Percentiles rank a stretch among this genome's conserved stretches.
Conservation (phyloP, 2,113 vertebrate species). For the Gavia stellata region DNA sequence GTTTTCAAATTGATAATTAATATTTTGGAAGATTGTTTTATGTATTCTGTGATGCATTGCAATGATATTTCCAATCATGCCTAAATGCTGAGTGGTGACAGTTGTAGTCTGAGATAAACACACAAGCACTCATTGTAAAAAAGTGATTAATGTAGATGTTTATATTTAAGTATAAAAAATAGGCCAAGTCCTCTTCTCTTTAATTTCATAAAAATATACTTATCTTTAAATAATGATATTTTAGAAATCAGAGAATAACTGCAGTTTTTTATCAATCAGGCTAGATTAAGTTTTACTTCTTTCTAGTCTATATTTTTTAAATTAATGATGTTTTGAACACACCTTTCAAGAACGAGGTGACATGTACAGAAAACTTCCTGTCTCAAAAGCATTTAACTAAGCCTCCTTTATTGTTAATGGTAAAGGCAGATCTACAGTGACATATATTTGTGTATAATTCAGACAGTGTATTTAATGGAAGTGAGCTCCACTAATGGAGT, state of each 20-base stretch:
- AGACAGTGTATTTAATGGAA: neutral
- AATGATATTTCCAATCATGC: neutral
- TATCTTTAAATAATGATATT: neutral
- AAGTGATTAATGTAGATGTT: neutral
- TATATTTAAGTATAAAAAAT: neutral
- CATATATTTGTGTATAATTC: neutral
- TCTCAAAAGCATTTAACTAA: neutral
- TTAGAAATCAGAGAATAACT: neutral
- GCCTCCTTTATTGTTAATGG: neutral
- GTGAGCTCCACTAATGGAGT: neutral
- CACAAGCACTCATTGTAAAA: neutral
- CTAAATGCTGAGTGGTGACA: neutral
- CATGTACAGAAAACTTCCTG: neutral
- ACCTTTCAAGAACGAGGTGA: neutral
- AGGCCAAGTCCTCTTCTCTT: neutral
- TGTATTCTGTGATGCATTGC: neutral
- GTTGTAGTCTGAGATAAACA: neutral
- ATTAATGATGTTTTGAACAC: neutral
- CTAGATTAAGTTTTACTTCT: neutral
- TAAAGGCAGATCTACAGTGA: neutral
- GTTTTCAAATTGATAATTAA: conserved; percentile 63
- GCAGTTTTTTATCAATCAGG: neutral
- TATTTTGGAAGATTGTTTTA: conserved; percentile 32
- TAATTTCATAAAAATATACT: neutral
- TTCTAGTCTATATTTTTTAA: neutral